A percentile compares a stretch with the other conserved stretches of the same genome.
Evolutionary conservation across 2,113 vertebrate species (phyloP).

Genomic region (Nannobrachium achirus): DNA sequence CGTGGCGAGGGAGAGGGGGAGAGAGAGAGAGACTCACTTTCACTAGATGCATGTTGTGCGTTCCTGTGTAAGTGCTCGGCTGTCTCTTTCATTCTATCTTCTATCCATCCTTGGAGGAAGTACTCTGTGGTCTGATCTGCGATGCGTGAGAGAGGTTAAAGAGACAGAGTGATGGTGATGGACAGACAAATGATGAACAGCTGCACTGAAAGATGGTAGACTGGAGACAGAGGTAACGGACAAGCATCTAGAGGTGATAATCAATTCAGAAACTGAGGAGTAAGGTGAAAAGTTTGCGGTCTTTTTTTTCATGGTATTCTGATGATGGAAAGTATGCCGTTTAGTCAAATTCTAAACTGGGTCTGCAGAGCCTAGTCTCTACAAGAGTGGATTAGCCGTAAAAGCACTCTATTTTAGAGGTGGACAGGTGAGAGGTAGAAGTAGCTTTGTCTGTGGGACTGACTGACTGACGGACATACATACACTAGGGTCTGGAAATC

Average conservation of each 20-base stretch:
- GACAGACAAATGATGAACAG: slow-evolving; percentile 11
- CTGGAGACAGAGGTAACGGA: slow-evolving; percentile 5
- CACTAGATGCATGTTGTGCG: slow-evolving; percentile 25
- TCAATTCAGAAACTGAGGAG: slow-evolving; percentile 10
- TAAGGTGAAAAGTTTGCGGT: slow-evolving; percentile 25
- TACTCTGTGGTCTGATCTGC: slow-evolving; percentile 27
- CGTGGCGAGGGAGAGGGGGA: neutral
- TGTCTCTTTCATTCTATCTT: slow-evolving; percentile 34
- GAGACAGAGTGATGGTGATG: neutral
- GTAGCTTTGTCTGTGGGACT: neutral
- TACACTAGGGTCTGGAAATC: slow-evolving; percentile 2
- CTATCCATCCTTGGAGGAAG: slow-evolving; percentile 23
- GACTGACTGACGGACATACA: neutral
- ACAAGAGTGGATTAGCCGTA: neutral
- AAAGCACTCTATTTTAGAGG: slow-evolving; percentile 8
- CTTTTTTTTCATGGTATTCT: slow-evolving; percentile 31
- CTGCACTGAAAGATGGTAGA: slow-evolving; percentile 10
- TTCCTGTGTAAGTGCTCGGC: slow-evolving; percentile 24
- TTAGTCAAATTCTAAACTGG: neutral
- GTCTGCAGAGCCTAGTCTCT: slow-evolving; percentile 13
- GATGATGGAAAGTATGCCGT: neutral
- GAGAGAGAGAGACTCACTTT: neutral
- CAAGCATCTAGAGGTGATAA: slow-evolving; percentile 15
- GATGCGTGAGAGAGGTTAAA: slow-evolving; percentile 2
- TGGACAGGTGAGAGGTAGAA: neutral